phyloP scores from a whole-genome alignment of 2,113 vertebrate genomes.

The Passer domesticus region DNA sequence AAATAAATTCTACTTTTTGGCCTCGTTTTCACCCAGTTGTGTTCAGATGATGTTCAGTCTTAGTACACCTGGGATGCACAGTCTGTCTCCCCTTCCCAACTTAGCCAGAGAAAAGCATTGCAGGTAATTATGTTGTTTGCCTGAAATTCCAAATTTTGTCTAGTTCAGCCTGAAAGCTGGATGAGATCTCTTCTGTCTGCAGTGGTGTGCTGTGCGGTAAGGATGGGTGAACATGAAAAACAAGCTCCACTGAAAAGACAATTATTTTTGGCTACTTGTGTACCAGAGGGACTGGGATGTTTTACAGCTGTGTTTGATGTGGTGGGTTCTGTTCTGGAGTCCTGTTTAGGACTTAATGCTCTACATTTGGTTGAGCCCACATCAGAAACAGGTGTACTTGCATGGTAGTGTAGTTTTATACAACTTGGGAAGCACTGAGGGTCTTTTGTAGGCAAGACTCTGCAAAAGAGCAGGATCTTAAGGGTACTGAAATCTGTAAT shows the following conservation, averaged over 20 bases:
- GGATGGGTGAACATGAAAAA: not conserved
- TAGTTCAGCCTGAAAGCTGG: not conserved
- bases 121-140: not conserved
- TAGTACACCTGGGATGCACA: not conserved
- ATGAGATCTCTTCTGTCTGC: not conserved
- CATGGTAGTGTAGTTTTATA: fast-evolving
- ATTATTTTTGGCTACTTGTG: not conserved
- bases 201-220: not conserved
- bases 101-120: not conserved
- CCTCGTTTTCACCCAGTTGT: not conserved
- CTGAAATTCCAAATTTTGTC: not conserved
- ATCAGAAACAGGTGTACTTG: not conserved
- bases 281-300: not conserved
- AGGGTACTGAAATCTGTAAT: not conserved
- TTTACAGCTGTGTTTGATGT: not conserved
- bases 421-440: not conserved
- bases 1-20: not conserved
- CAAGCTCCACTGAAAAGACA: not conserved
- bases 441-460: not conserved
- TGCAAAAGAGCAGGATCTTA: not conserved
- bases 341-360: not conserved
- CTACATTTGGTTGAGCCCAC: not conserved
- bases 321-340: not conserved
- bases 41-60: not conserved
- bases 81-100: not conserved